Percentiles rank a stretch among this genome's conserved stretches.
phyloP scores from a whole-genome alignment of 2,113 vertebrate genomes.

The Genyomyrus donnyi region DNA sequence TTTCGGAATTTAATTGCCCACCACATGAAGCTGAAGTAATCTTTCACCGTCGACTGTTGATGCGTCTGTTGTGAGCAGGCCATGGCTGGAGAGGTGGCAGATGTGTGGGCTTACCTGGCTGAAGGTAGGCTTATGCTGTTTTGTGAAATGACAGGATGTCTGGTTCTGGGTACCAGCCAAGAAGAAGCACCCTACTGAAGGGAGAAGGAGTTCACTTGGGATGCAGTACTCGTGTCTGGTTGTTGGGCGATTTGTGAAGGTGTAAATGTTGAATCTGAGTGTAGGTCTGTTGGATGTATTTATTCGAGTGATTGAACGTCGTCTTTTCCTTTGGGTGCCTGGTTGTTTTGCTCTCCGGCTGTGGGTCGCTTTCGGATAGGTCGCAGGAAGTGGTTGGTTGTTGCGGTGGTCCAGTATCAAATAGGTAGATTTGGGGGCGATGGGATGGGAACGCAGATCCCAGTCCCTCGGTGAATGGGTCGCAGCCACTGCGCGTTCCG shows the following conservation, averaged over 20 bases:
- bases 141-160: not conserved
- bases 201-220: not conserved
- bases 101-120: slow-evolving; percentile 12
- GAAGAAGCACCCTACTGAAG: not conserved
- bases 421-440: not conserved
- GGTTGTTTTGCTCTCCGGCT: not conserved
- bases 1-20: slow-evolving; percentile 22
- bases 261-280: not conserved
- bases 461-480: not conserved
- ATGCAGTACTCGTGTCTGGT: not conserved
- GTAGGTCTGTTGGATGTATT: not conserved
- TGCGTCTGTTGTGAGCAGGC: not conserved
- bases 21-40: slow-evolving; percentile 11
- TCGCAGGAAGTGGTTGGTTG: not conserved
- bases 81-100: slow-evolving; percentile 19
- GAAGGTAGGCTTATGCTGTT: slow-evolving; percentile 20
- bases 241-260: not conserved
- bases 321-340: not conserved
- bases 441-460: not conserved
- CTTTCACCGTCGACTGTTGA: slow-evolving; percentile 6
- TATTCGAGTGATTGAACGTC: not conserved
- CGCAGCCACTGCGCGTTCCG: not conserved
- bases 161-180: not conserved
- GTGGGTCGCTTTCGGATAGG: not conserved
- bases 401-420: not conserved